Conservation (phyloP, 2,797 vertebrate genomes). For the Cheirogaleus major region DNA sequence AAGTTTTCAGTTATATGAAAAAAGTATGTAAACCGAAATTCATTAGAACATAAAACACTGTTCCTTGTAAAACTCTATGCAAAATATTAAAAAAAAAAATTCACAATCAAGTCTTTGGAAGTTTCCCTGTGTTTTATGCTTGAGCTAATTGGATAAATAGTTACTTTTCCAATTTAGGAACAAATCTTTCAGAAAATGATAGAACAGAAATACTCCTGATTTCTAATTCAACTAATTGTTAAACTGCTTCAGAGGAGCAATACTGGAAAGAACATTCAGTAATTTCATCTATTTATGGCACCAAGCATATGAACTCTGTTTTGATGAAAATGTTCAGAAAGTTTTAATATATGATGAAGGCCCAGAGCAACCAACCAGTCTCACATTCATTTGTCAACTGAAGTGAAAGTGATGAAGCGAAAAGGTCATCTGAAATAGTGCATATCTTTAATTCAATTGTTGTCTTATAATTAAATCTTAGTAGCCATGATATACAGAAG, state of each 20-base stretch:
- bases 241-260: not conserved
- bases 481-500: not conserved
- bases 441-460: not conserved
- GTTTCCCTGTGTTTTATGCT: conserved; percentile 16
- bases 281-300: conserved; percentile 20
- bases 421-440: not conserved
- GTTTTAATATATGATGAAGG: not conserved
- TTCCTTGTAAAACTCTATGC: conserved; percentile 2
- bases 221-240: conserved; percentile 45
- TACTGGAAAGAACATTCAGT: not conserved
- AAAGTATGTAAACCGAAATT: not conserved
- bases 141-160: conserved; percentile 28
- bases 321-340: conserved; percentile 22
- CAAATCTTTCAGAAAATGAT: conserved; percentile 39
- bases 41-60: not conserved
- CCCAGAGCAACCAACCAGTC: not conserved
- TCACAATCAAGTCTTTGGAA: conserved; percentile 31
- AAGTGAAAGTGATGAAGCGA: not conserved
- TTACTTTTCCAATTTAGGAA: conserved; percentile 42
- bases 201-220: conserved; percentile 15
- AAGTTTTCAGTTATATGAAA: conserved; percentile 17
- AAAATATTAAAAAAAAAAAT: not conserved
- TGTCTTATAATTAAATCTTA: not conserved
- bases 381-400: not conserved
- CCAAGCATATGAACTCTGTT: not conserved